A percentile compares a stretch with the other conserved stretches of the same genome.
These are phyloP conservation scores for Oreochromis grahami DNA, from an alignment of 2,797 vertebrate species.

Conservation along the genomic window DNA sequence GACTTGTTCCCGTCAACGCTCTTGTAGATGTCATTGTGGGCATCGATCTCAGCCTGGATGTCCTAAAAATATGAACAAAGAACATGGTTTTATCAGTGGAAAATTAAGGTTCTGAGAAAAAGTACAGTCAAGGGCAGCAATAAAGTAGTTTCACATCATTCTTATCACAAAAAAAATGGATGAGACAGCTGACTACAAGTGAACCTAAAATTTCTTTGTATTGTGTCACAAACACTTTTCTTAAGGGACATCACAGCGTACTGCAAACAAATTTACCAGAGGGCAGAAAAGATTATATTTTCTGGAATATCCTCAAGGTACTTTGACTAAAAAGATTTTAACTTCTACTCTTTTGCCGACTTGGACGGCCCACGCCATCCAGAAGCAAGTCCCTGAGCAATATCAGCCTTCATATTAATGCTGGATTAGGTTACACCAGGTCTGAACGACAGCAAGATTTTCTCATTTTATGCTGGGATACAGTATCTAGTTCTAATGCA, in stretches of 20 bases:
- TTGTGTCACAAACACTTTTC: slow-evolving; percentile 2
- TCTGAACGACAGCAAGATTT: neutral
- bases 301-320: slow-evolving; percentile 2
- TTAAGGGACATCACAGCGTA: slow-evolving; percentile 3
- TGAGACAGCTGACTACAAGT: neutral
- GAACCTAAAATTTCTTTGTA: neutral
- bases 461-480: slow-evolving; percentile 12
- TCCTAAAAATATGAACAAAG: slow-evolving; percentile 76
- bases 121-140: neutral
- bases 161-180: neutral
- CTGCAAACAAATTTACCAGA: slow-evolving; percentile 20
- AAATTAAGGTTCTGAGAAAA: neutral
- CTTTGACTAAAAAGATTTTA: slow-evolving; percentile 12
- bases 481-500: neutral
- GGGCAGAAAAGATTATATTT: slow-evolving; percentile 28
- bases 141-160: neutral
- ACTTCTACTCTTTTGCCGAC: slow-evolving; percentile 13
- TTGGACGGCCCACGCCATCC: neutral
- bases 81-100: neutral
- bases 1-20: slow-evolving; percentile 93
- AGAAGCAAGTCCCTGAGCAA: slow-evolving; percentile 2
- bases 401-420: neutral
- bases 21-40: slow-evolving; percentile 98
- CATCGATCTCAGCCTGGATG: slow-evolving; percentile 98
- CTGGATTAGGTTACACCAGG: neutral